Evolutionary conservation across 2,888 invertebrate genomes (phyloP).

Genomic region (Drosophila vallismaia): DNA sequence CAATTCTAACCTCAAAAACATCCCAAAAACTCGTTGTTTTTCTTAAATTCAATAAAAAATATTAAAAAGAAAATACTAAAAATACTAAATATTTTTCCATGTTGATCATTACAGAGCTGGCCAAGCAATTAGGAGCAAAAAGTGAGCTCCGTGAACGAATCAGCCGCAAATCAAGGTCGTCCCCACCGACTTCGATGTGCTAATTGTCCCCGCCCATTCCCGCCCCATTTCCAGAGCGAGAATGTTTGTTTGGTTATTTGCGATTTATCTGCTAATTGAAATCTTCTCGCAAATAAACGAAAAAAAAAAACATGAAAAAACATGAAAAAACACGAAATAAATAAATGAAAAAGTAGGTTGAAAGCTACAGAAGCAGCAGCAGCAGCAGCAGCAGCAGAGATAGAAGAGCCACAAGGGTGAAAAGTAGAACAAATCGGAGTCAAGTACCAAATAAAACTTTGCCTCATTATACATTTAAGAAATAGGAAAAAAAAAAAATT

Average conservation of each 20-base stretch:
- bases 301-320: neutral
- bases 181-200: constrained; percentile 13
- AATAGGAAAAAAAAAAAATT: neutral
- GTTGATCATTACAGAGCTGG: constrained; percentile 16
- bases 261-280: constrained; percentile 38
- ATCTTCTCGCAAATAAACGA: constrained; percentile 9
- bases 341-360: neutral
- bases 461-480: constrained; percentile 1
- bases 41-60: no score
- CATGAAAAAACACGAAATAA: no score
- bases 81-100: neutral
- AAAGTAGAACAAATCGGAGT: constrained; percentile 9
- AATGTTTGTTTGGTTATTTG: constrained; percentile 17
- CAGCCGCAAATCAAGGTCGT: constrained; percentile 21
- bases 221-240: no score
- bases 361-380: no score
- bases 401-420: neutral
- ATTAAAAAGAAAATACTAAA: neutral
- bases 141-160: constrained; percentile 9
- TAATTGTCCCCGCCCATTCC: constrained; percentile 15
- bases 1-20: no score
- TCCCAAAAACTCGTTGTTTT: neutral
- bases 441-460: neutral
- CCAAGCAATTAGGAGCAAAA: constrained; percentile 28
- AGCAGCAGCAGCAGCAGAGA: no score